phyloP scores from a whole-genome alignment of 2,797 vertebrate species.

The Phoxinus dragarum region DNA sequence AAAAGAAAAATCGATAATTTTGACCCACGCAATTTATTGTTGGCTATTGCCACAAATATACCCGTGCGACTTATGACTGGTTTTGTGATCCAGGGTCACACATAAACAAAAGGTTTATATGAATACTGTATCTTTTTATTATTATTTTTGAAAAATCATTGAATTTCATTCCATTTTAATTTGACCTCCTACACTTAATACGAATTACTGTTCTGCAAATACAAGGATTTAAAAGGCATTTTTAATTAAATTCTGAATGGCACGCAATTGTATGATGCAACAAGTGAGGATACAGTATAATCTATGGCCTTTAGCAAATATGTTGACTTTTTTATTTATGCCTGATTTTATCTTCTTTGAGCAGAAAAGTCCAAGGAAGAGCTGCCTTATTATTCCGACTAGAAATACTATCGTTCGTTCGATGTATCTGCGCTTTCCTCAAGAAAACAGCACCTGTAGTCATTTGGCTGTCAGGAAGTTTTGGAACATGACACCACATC shows the following conservation, averaged over 20 bases:
- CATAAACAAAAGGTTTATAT: background rate
- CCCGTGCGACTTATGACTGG: too few relatives aligned
- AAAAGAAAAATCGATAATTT: too few relatives aligned
- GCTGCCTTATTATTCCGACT: background rate
- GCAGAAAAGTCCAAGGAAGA: background rate
- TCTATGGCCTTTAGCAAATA: background rate
- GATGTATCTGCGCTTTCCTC: background rate
- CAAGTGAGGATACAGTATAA: background rate
- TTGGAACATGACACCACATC: conserved; percentile 17
- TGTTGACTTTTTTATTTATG: background rate
- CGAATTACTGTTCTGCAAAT: background rate
- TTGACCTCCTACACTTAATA: background rate
- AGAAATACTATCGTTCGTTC: background rate
- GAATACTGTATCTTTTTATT: background rate
- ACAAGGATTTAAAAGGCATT: conserved; percentile 3
- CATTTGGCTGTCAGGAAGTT: conserved; percentile 20
- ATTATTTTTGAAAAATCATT: background rate
- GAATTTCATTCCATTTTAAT: background rate
- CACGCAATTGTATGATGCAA: background rate
- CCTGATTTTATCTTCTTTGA: background rate
- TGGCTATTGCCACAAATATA: too few relatives aligned
- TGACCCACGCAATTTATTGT: too few relatives aligned
- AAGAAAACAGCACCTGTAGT: background rate
- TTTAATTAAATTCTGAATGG: background rate
- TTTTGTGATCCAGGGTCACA: too few relatives aligned